A percentile compares a stretch with the other conserved stretches of the same genome.
Conservation (phyloP, 1,140 invertebrate species). For the Mactra quadrangularis region DNA sequence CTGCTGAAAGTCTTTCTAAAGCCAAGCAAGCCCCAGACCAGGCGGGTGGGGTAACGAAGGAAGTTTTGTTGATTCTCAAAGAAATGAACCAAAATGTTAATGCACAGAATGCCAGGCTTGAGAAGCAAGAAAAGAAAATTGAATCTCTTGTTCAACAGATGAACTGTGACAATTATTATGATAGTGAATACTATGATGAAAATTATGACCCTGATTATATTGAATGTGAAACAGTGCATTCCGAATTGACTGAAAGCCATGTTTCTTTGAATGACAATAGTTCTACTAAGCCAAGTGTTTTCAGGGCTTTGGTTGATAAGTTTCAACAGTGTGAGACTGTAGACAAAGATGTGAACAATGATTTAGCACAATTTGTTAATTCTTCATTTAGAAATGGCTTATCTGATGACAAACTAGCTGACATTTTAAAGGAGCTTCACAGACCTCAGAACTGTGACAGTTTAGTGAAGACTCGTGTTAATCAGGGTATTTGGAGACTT, state of each 20-base stretch:
- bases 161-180: too few relatives aligned
- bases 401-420: constrained; percentile 13
- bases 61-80: too few relatives aligned
- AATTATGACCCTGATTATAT: background rate
- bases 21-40: too few relatives aligned
- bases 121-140: too few relatives aligned
- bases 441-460: too few relatives aligned
- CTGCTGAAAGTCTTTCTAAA: too few relatives aligned
- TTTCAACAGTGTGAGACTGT: constrained; percentile 12
- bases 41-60: too few relatives aligned
- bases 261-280: background rate
- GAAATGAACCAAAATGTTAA: too few relatives aligned
- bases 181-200: background rate
- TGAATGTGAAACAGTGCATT: background rate
- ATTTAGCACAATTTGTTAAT: constrained; percentile 32
- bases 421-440: too few relatives aligned
- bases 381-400: constrained; percentile 41
- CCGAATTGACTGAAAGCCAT: too few relatives aligned
- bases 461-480: constrained; percentile 35
- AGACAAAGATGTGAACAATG: constrained; percentile 28
- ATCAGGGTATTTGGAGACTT: constrained; percentile 42
- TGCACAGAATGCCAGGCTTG: too few relatives aligned
- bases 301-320: background rate
- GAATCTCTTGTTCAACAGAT: too few relatives aligned
- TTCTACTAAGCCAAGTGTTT: background rate